These are phyloP conservation scores for Meta bourneti DNA, from an alignment of 2,888 invertebrate genomes.

Conservation along the genomic window DNA sequence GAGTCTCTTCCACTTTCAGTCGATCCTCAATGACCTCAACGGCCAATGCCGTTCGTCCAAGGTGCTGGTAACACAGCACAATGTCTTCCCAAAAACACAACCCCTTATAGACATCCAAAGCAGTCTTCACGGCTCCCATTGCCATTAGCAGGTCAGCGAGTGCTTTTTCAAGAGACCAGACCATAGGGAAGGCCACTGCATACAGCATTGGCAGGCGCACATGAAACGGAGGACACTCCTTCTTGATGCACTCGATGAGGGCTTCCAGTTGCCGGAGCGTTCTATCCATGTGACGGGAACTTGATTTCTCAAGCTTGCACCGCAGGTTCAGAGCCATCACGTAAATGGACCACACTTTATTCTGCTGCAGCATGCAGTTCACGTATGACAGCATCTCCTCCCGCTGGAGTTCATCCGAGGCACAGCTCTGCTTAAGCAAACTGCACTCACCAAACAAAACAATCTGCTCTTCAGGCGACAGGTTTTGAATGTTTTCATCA, in stretches of 20 bases:
- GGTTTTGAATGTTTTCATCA: slow-evolving; percentile 79
- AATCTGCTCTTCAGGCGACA: slow-evolving; percentile 89
- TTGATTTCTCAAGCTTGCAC: slow-evolving; percentile 88
- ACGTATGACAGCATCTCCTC: slow-evolving; percentile 92
- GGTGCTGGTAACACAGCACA: slow-evolving; percentile 94
- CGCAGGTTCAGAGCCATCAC: slow-evolving; percentile 88
- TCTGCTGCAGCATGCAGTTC: slow-evolving; percentile 84
- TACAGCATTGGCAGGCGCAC: slow-evolving; percentile 86
- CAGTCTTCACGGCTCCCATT: slow-evolving; percentile 91
- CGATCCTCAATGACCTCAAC: slow-evolving; percentile 90
- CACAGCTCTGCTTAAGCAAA: slow-evolving; percentile 81
- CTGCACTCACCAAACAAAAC: slow-evolving; percentile 89
- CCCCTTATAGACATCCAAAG: slow-evolving; percentile 88
- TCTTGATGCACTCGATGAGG: slow-evolving; percentile 70
- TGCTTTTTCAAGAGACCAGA: slow-evolving; percentile 89
- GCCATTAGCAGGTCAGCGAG: slow-evolving; percentile 89
- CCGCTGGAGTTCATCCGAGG: slow-evolving; percentile 88
- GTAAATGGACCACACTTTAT: slow-evolving; percentile 89
- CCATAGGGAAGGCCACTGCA: slow-evolving; percentile 86
- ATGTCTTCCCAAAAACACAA: slow-evolving; percentile 95
- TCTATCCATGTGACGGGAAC: slow-evolving; percentile 91
- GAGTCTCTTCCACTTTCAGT: slow-evolving; percentile 89
- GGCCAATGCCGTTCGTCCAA: slow-evolving; percentile 83
- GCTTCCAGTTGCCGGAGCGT: slow-evolving; percentile 93
- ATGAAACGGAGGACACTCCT: slow-evolving; percentile 80